A percentile compares a stretch with the other conserved stretches of the same genome.
These are phyloP conservation scores for Eurytoma adleriae DNA, from an alignment of 2,888 invertebrate species.

Conservation along the genomic window DNA sequence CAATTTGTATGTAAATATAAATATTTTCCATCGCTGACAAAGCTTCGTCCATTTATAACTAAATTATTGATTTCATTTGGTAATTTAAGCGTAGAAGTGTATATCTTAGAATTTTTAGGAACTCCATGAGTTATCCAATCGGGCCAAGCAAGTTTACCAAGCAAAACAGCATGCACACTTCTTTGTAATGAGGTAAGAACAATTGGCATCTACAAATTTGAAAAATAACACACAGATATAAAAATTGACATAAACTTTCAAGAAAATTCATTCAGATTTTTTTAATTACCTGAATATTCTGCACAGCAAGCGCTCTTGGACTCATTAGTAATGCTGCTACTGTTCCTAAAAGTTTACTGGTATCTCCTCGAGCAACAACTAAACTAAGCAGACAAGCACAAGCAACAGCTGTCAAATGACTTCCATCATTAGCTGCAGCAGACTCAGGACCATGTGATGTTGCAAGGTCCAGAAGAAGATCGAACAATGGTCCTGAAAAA, in stretches of 20 bases:
- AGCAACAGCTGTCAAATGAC: conserved; percentile 89
- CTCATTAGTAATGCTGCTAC: conserved; percentile 93
- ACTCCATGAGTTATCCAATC: conserved; percentile 94
- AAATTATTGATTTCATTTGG: conserved; percentile 77
- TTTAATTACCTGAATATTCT: conserved; percentile 85
- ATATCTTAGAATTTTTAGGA: conserved; percentile 85
- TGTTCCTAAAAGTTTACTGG: conserved; percentile 92
- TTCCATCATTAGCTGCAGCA: conserved; percentile 80
- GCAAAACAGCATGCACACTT: conserved; percentile 91
- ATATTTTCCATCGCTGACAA: conserved; percentile 94
- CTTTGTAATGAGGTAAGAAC: conserved; percentile 91
- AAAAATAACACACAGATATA: conserved; percentile 61
- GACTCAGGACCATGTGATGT: conserved; percentile 82
- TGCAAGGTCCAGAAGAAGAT: conserved; percentile 89
- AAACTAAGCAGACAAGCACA: conserved; percentile 94
- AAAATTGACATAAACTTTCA: neutral
- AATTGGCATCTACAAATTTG: conserved; percentile 82
- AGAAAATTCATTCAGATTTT: neutral
- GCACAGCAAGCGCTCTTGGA: conserved; percentile 85
- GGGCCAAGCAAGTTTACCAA: conserved; percentile 89
- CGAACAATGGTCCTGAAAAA: conserved; percentile 87
- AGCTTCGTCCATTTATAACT: conserved; percentile 78
- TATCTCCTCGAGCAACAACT: conserved; percentile 94
- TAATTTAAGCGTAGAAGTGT: conserved; percentile 81
- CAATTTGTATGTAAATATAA: conserved; percentile 91